phyloP scores from a whole-genome alignment of 2,888 invertebrate genomes.

The Parnassius apollo region DNA sequence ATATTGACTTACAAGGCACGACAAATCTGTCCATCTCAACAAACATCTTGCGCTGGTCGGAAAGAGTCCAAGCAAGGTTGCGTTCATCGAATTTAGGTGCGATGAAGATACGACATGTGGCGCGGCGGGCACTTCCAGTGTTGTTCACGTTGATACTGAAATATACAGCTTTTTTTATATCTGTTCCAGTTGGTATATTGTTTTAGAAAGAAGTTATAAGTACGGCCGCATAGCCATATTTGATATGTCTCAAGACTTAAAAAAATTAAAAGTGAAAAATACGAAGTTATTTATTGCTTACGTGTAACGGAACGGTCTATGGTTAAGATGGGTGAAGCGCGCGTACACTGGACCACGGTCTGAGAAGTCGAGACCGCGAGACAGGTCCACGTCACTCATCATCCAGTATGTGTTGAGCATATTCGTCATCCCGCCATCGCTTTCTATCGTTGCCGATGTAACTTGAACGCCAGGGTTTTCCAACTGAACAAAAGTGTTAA shows the following conservation, averaged over 20 bases:
- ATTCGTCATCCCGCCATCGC: conserved; percentile 76
- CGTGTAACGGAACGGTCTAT: conserved; percentile 85
- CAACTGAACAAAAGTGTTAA: conserved; percentile 61
- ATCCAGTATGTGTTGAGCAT: conserved; percentile 88
- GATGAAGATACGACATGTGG: conserved; percentile 86
- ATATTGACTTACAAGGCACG: conserved; percentile 79
- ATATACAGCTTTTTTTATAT: neutral
- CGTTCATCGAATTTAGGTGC: conserved; percentile 86
- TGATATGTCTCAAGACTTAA: too few relatives aligned
- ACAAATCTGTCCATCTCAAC: conserved; percentile 88
- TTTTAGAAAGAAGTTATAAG: too few relatives aligned
- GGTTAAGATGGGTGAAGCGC: conserved; percentile 89
- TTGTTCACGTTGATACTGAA: conserved; percentile 77
- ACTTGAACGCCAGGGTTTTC: conserved; percentile 82
- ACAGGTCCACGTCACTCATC: conserved; percentile 89
- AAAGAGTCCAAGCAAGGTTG: conserved; percentile 82
- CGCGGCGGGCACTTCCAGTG: conserved; percentile 64
- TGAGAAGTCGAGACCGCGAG: conserved; percentile 90
- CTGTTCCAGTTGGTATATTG: too few relatives aligned
- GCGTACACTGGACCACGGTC: conserved; percentile 85
- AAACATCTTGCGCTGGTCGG: conserved; percentile 85
- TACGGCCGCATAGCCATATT: too few relatives aligned
- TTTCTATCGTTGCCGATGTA: conserved; percentile 67
- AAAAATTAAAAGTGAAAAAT: neutral
- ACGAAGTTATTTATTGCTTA: conserved; percentile 40